These are phyloP conservation scores for Aythya baeri DNA, from an alignment of 2,113 vertebrate genomes.

Conservation along the genomic window DNA sequence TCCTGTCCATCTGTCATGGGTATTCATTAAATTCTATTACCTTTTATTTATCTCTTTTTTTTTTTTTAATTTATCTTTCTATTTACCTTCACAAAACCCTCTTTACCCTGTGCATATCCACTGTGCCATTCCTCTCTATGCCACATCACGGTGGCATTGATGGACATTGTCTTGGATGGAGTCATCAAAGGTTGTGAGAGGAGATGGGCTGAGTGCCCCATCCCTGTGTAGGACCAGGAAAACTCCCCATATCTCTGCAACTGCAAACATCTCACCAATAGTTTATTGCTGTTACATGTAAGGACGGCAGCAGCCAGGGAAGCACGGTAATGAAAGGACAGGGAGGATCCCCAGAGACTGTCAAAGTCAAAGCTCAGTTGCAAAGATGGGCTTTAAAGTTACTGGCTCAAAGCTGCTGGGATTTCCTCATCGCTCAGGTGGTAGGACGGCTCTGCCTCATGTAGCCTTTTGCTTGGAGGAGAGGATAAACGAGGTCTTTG, in stretches of 20 bases:
- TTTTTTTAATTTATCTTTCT: too few relatives aligned
- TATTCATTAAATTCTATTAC: neutral
- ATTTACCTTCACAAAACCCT: neutral
- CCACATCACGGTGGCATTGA: accelerated
- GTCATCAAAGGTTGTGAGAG: accelerated
- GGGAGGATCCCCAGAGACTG: neutral
- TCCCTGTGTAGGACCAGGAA: accelerated
- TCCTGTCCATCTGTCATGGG: neutral
- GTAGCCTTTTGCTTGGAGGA: neutral
- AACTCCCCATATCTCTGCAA: neutral
- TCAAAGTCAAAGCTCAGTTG: neutral
- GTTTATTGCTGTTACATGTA: neutral
- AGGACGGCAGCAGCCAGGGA: neutral
- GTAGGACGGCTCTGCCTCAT: neutral
- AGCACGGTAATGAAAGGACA: neutral
- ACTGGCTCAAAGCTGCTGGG: neutral
- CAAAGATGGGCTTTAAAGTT: neutral
- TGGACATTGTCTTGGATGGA: accelerated
- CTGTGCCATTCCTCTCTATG: accelerated
- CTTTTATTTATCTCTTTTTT: too few relatives aligned
- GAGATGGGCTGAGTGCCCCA: neutral
- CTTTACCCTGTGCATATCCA: accelerated
- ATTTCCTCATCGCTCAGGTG: neutral
- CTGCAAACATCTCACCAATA: neutral
- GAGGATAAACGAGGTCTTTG: neutral